Base-by-base conservation (phyloP, 2,113 vertebrate species). In the Nasalis larvatus region DNA sequence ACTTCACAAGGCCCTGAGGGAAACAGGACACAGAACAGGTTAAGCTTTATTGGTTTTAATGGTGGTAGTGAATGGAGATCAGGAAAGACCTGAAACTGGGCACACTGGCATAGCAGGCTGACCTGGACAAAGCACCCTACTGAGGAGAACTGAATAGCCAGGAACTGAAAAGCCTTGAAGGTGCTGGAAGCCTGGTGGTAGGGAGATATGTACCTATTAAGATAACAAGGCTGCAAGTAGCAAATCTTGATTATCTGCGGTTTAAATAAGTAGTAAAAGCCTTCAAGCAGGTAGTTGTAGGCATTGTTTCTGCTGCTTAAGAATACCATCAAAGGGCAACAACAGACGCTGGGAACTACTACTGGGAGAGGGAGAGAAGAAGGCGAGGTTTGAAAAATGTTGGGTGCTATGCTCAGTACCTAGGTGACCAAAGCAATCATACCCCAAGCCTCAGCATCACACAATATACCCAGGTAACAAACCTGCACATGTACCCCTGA, bases 231-330 rank as follows among this genome's bases (percentile, higher is more conserved):
- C 92, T 92, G 5, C 25, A 87, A 86, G 45, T 82, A 92, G 78
- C 66, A 95, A 89, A 94, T 91, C 37, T 3, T 56, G 42, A 73
- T 14, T 27, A 85, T 32, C 82, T 69, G 32, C 40, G 4, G 27
- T 73, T 91, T 96, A 92, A 95, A 93, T 35, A 92, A 76, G 93
- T 49, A 74, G 91, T 73, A 49, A 86, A 89, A 84, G 5, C 21
- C 40, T 90, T 69, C 54, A 89, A 80, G 35, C 88, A 58, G 25
- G 32, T 66, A 77, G 8, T 60, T 94, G 3, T 66, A 94, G 52
- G n/a, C 63, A 42, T 54, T 60, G 35, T 25, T 89, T 96, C 83
- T n/a, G 8, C 37, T 87, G 42, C 32, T 87, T 5, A 25, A 58
- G 83, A 86, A 95, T 92, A 37, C 35, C 17, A 71, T 76, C 60